phyloP scores from a whole-genome alignment of 2,888 invertebrate genomes.

The Iselma pallidipennis region DNA sequence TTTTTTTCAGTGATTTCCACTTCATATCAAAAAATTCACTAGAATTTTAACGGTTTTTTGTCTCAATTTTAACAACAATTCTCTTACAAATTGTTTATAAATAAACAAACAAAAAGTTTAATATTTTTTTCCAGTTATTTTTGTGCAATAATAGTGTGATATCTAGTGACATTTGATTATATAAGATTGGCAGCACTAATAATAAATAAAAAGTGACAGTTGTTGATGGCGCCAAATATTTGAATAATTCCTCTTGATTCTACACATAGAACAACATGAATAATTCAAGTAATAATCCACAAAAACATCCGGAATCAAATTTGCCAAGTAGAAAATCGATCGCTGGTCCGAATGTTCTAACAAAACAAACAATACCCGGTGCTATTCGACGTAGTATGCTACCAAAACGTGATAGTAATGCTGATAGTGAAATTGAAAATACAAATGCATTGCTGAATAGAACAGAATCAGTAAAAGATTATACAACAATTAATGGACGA shows the following conservation, averaged over 20 bases:
- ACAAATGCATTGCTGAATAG: slow-evolving; percentile 10
- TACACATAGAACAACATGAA: too few species aligned
- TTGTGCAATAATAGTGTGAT: not conserved
- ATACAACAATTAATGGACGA: slow-evolving; percentile 37
- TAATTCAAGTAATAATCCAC: not conserved
- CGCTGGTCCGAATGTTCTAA: slow-evolving; percentile 21
- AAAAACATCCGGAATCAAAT: not conserved
- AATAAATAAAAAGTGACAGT: not conserved
- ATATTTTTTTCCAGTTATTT: not conserved
- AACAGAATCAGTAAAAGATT: slow-evolving; percentile 38
- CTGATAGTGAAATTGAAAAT: not conserved
- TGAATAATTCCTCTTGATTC: too few species aligned
- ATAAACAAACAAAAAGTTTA: not conserved
- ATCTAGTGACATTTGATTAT: not conserved
- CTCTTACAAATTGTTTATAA: not conserved
- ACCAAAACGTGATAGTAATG: not conserved
- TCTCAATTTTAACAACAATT: not conserved
- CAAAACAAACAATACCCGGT: slow-evolving; percentile 9
- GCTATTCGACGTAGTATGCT: slow-evolving; percentile 14
- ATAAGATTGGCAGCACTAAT: not conserved
- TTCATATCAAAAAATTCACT: not conserved
- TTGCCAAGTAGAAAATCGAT: slow-evolving; percentile 15
- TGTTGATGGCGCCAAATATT: not conserved
- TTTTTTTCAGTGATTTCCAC: not conserved
- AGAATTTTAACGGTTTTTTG: not conserved